Evolutionary conservation across 2,113 vertebrate species (phyloP).

Genomic region (Rhynchomys soricoides): DNA sequence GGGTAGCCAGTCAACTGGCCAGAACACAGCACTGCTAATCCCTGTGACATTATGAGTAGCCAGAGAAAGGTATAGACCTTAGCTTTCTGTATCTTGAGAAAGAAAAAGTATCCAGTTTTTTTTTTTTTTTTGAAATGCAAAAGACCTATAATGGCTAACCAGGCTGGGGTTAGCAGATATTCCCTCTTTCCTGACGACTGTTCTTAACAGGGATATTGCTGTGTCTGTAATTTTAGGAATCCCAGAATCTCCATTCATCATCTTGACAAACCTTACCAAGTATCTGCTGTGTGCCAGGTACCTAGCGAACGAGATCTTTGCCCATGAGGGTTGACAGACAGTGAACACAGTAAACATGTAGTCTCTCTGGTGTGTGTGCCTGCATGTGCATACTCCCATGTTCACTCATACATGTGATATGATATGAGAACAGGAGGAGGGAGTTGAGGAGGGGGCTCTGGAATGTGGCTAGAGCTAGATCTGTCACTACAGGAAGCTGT

Average conservation of each 20-base stretch:
- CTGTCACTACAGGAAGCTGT: background rate
- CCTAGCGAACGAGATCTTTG: background rate
- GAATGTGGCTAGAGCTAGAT: background rate
- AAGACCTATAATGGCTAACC: background rate
- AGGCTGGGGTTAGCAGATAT: background rate
- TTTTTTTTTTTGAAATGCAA: background rate
- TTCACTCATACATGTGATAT: background rate
- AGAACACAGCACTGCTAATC: background rate
- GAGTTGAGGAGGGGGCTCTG: background rate
- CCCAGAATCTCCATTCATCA: background rate
- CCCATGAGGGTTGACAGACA: background rate
- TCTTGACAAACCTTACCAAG: background rate
- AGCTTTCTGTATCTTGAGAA: background rate
- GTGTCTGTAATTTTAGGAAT: background rate
- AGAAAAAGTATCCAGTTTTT: background rate
- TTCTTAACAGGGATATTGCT: background rate
- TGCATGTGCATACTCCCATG: background rate
- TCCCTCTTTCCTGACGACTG: background rate
- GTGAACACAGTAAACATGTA: background rate
- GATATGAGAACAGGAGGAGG: background rate
- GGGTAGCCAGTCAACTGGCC: background rate
- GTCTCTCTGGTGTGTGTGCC: background rate
- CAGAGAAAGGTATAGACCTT: background rate
- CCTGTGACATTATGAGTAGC: background rate
- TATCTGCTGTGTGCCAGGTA: background rate